Evolutionary conservation across 2,113 vertebrate genomes (phyloP), one percentile per base, ranked within the genome.

Genomic region (Lynx canadensis): DNA sequence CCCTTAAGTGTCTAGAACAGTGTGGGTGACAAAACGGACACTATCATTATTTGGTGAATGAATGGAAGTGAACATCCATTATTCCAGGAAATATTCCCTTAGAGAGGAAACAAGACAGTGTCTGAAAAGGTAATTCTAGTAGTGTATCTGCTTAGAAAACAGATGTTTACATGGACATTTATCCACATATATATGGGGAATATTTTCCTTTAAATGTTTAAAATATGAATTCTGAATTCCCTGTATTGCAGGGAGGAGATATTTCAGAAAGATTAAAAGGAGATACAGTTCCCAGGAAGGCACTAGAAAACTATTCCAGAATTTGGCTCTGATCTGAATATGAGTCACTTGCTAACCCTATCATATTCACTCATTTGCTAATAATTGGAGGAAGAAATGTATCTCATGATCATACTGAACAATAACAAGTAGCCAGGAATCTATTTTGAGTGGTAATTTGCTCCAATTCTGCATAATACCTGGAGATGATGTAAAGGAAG

Each of bases 161-260:
- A 71, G 27, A 76, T 25, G 4, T 0, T 45, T 80, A 55, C 55
- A 21, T 63, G 7, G 1, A 63, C 63, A 50, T 66, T 66, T 89
- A 52, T 18, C 19, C 25, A 71, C 19, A 29, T 63, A 31, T 7
- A 82, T 31, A 76, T 52, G 25, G 2, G 6, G 5, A 0, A 45
- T 33, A 1, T 76, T 74, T 89, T 33, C 36, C 55, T 38, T 36
- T 81, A 94, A 71, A 27, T 71, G 9, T 92, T 94, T 92, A 69
- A 3, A 91, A 65, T n/a, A 11, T 60, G 21, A 10, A 66, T 86
- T 50, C 31, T 86, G 3, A 18, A 29, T 48, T 21, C 25, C 23
- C 8, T 85, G 4, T 38, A 6, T 68, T 31, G 79, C 7, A 57
- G 18, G 29, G 7, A 74, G 12, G 5, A 66, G 25, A 88, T 60